Evolutionary conservation across 37 sponge, comb jelly and placozoan genomes (phyloP).

Genomic region (Mnemiopsis leidyi): DNA sequence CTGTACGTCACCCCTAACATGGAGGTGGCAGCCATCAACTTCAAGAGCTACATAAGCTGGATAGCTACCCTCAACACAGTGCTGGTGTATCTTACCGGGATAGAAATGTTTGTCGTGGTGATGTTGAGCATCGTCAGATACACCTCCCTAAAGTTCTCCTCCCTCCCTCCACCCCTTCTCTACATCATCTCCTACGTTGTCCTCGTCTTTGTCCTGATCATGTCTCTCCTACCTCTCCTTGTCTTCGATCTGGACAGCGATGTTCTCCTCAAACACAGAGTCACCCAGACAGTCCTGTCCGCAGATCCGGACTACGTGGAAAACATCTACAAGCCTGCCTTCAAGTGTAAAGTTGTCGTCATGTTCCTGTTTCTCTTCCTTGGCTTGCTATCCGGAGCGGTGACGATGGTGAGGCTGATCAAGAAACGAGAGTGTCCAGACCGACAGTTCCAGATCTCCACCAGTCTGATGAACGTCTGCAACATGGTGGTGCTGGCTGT

Average conservation of each 20-base stretch:
- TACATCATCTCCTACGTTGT: background rate
- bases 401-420: background rate
- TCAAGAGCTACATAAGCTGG: background rate
- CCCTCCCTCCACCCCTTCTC: background rate
- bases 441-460: background rate
- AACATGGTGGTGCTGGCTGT: background rate
- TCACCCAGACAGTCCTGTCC: background rate
- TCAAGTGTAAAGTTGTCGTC: background rate
- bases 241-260: background rate
- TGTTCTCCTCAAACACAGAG: background rate
- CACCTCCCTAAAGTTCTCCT: background rate
- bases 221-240: background rate
- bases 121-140: background rate
- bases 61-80: background rate
- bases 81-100: background rate
- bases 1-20: background rate
- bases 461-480: background rate
- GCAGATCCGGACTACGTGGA: background rate
- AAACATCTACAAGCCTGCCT: background rate
- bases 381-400: background rate
- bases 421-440: background rate
- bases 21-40: background rate
- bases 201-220: background rate
- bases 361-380: background rate
- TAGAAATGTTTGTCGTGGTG: background rate